Percentiles rank a stretch among this genome's conserved stretches.
Evolutionary conservation across 2,113 vertebrate genomes (phyloP).

Genomic region (Buteo buteo): DNA sequence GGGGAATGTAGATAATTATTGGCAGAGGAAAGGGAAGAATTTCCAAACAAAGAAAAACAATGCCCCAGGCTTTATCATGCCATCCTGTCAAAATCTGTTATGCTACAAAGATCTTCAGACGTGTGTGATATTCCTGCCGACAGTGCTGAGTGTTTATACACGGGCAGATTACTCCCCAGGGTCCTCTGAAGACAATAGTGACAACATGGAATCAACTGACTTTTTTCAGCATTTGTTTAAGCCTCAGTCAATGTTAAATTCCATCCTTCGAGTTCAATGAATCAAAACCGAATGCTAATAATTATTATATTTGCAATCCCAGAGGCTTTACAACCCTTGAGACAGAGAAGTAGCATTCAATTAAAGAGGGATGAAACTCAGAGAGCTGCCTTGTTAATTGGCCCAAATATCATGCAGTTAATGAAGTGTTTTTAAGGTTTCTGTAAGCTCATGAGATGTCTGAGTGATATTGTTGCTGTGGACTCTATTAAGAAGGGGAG

Average conservation of each 20-base stretch:
- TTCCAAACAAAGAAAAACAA: slow-evolving; percentile 11
- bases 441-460: neutral
- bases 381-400: neutral
- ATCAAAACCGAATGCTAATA: neutral
- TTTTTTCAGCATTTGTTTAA: neutral
- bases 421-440: neutral
- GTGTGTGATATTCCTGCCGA: neutral
- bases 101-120: neutral
- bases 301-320: neutral
- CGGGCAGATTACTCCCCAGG: neutral
- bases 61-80: neutral
- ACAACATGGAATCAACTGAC: neutral
- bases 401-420: neutral
- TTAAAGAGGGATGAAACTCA: neutral
- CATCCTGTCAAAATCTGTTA: slow-evolving; percentile 8
- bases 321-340: neutral
- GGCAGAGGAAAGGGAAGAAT: neutral
- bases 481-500: neutral
- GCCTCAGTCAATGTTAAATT: neutral
- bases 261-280: neutral
- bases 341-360: neutral
- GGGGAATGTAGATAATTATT: neutral
- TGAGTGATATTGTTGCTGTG: neutral
- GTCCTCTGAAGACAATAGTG: neutral
- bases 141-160: neutral